phyloP scores from a whole-genome alignment of 2,888 invertebrate species.

The Agrilus mali region DNA sequence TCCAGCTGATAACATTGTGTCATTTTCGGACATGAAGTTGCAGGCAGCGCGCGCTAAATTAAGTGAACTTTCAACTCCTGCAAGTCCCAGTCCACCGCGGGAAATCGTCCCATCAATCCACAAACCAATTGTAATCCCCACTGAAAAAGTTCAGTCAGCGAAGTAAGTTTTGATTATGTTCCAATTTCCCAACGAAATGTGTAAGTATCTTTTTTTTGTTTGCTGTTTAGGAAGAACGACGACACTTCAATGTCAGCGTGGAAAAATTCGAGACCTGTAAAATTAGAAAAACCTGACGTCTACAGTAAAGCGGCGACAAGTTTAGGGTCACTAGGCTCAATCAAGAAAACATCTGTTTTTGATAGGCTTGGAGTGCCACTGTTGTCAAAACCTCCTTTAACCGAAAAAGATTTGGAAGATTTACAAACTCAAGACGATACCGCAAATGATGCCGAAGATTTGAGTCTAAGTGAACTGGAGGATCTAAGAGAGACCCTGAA shows the following conservation, averaged over 20 bases:
- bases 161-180: constrained; percentile 1
- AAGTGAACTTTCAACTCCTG: constrained; percentile 28
- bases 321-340: constrained; percentile 13
- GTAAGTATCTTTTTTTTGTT: constrained; percentile 7
- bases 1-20: neutral
- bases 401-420: constrained; percentile 25
- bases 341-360: constrained; percentile 8
- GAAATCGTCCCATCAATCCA: constrained; percentile 22
- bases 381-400: constrained; percentile 28
- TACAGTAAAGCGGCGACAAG: constrained; percentile 24
- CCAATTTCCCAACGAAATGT: neutral
- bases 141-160: constrained; percentile 20
- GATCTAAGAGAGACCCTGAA: constrained; percentile 38
- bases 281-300: constrained; percentile 23
- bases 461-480: constrained; percentile 38
- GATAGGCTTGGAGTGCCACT: constrained; percentile 15
- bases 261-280: neutral
- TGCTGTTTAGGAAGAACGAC: neutral
- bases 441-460: constrained; percentile 32
- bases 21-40: neutral
- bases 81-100: constrained; percentile 35
- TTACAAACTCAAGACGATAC: constrained; percentile 2
- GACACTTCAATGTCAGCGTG: neutral
- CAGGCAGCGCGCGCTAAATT: constrained; percentile 12
- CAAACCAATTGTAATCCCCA: constrained; percentile 34